Evolutionary conservation across 2,113 vertebrate species (phyloP), one percentile per base, ranked within the genome.

Genomic region (Xenopus laevis): DNA sequence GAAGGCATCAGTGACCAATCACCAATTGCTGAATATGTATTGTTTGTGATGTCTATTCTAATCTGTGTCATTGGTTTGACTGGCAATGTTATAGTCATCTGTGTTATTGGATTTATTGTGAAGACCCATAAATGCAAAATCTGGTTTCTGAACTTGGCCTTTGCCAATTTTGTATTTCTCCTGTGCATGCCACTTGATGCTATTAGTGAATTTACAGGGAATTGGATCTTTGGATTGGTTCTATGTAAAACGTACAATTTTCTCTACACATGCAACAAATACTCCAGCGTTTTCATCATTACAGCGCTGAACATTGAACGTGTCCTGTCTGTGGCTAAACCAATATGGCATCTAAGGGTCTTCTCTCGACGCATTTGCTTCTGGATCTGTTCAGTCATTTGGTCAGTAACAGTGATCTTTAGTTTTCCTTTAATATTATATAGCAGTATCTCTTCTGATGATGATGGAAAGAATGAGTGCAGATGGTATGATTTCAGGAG

Each of bases 71-170:
- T n/a, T n/a, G 53, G 53, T 16, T n/a, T 55, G 53, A n/a, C 17
- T 55, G 53, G 53, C 17, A 55, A 55, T n/a, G 17, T 47, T 4
- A 11, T 46, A 9, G 72, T 74, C 27, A 74, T 74, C 30, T 74
- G 33, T 17, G 30, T 67, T 10, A 66, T n/a, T 6, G 53, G 63
- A 10, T 67, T 74, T 16, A 40, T 18, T 13, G 15, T 50, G 47
- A 50, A 50, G 47, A 50, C 11, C 47, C 47, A 50, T 50, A 50
- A 50, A 16, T 74, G 53, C 17, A 67, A 45, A 40, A 57, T 74
- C 12, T 74, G 72, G 72, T 74, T 74, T 45, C 52, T 74, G 17
- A 66, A 74, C 64, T 40, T 74, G 63, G 72, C 72, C 8, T 17
- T 67, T 10, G 62, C 64, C 1, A 64, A 74, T 45, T 23, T 74